Evolutionary conservation across 64 coral and sea anemone genomes (phyloP), one percentile per base, ranked within the genome.

Genomic region (Catalaphyllia jardinei): DNA sequence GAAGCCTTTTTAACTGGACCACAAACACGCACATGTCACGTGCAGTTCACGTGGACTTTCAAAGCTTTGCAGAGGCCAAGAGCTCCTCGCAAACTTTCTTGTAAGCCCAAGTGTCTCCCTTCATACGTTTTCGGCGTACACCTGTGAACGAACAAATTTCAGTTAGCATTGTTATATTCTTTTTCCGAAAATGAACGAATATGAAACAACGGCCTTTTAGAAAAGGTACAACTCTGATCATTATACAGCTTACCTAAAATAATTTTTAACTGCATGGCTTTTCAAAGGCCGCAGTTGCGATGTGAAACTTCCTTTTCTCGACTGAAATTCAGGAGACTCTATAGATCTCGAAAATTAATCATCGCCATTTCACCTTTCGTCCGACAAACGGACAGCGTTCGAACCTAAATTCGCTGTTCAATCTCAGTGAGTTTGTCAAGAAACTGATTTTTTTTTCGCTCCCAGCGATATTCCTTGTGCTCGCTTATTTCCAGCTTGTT

Each of bases 31-130:
- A 28, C 52, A 30, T 0, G 42, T 60, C 27, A 16, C 54, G 54
- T 57, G 25, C 24, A 10, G 65, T 27, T 24, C 62, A 52, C 24
- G 62, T 30, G 24, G 38, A 79, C 10, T 19, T 82, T 93, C 91
- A 95, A 1, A 99, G 72, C 31, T 95, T 83, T n/a, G 97, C 97
- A 24, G 94, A 78, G 11, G 91, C 79, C 22, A 99, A 95, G 59
- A 99, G 87, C 19, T 95, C 93, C 31, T 95, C 97, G 29, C 97
- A 99, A 31, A 99, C 82, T 92, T 99, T 99, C 73, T 99, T 99
- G 67, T 99, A 99, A 4, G 97, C 97, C 97, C 97, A 99, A 0
- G 97, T 99, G 50, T 99, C 97, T n/a, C 97, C 97, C 55, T 99
- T 99, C 91, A 99, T 93, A 0, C 97, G 91, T 78, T 95, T 95